These are phyloP conservation scores for Agriopis leucophaearia DNA, from an alignment of 2,888 invertebrate genomes.

Conservation along the genomic window DNA sequence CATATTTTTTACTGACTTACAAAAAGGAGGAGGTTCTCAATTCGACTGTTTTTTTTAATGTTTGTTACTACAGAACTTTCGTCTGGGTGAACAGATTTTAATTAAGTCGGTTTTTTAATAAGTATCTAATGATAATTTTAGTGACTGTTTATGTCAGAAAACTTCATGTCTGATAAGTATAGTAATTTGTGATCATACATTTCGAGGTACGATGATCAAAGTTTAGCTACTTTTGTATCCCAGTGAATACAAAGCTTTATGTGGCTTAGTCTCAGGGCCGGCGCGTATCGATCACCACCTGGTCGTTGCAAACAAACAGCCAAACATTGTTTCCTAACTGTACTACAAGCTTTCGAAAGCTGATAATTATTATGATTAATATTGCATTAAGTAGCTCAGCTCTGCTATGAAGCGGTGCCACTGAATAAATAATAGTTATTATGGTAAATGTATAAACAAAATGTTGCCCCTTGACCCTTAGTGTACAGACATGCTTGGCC, in stretches of 20 bases:
- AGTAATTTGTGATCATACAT: background rate
- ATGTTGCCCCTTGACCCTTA: constrained; percentile 17
- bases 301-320: constrained; percentile 24
- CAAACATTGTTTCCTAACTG: constrained; percentile 31
- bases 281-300: constrained; percentile 26
- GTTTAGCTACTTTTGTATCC: background rate
- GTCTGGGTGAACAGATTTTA: too few relatives aligned
- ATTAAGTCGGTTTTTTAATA: too few relatives aligned
- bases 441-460: background rate
- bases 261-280: constrained; percentile 23
- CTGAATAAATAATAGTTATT: constrained; percentile 12
- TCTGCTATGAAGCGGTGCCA: background rate
- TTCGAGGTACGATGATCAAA: background rate
- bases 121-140: too few relatives aligned
- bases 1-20: too few relatives aligned
- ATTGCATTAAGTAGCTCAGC: constrained; percentile 33
- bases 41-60: too few relatives aligned
- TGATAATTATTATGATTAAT: constrained; percentile 37
- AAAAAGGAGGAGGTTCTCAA: too few relatives aligned
- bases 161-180: too few relatives aligned
- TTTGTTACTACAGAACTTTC: too few relatives aligned
- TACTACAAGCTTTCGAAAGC: constrained; percentile 31
- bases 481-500: constrained; percentile 31
- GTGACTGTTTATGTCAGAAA: background rate
- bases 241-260: constrained; percentile 8